Conservation (phyloP, 1,140 invertebrate genomes). For the Callitettix versicolor region DNA sequence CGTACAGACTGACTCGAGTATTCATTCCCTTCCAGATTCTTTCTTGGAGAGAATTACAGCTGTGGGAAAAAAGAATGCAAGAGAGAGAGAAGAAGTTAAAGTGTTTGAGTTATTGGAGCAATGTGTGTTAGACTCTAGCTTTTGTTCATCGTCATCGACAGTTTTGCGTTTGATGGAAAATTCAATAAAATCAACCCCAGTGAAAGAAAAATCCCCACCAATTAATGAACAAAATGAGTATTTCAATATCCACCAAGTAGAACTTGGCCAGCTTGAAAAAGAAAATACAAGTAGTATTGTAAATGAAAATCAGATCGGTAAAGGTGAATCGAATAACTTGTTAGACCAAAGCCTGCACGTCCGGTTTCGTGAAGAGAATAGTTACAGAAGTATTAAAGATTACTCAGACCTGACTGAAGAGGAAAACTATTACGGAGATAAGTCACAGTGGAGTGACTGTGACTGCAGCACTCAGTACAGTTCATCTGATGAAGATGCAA, state of each 20-base stretch:
- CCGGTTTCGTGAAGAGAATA: not conserved
- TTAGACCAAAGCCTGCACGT: not conserved
- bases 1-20: not conserved
- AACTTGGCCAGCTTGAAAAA: no score
- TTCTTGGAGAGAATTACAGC: not conserved
- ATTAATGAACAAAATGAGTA: not conserved
- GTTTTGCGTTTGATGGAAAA: conserved; percentile 42
- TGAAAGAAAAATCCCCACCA: conserved; percentile 27
- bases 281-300: no score
- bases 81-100: conserved; percentile 45
- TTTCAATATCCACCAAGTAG: not conserved
- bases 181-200: conserved; percentile 35
- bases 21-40: not conserved
- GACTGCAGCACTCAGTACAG: not conserved
- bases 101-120: conserved; percentile 63
- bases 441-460: not conserved
- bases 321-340: no score
- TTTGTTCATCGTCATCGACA: conserved; percentile 55
- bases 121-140: conserved; percentile 54
- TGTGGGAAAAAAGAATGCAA: not conserved
- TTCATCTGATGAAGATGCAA: conserved; percentile 1
- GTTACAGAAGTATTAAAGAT: conserved; percentile 3
- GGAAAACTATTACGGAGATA: not conserved
- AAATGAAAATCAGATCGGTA: no score
- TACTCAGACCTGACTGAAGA: not conserved